Base-by-base conservation (phyloP, 2,888 invertebrate species). In the Prenolepis imparis region DNA sequence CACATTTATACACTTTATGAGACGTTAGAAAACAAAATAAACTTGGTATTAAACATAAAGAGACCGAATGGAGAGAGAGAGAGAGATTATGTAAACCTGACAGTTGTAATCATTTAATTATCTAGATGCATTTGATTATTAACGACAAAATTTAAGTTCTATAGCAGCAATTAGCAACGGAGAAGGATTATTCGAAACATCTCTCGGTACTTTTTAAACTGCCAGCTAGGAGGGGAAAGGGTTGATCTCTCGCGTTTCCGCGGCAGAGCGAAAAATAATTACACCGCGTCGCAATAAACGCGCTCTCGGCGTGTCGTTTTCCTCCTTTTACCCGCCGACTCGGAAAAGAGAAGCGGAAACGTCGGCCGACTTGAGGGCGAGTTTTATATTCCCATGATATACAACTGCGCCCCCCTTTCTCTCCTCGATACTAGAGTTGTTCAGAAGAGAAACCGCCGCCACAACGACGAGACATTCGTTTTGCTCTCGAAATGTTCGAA, bases 401-500 rank as follows among this genome's bases (percentile, higher is more conserved):
- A 21, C 9, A 48, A 15, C 59, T 32, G 44, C 44, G 36, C 5
- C 5, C 5, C 36, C 5, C 36, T 36, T 4, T 5, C 36, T 36
- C 28, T 4, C 36, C 5, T 36, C 36, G 36, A 4, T 44, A 41
- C n/a, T 5, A 18, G 52, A 18, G 52, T 52, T 52, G 5, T 61
- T 61, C 15, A 3, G 24, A 24, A 55, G 63, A 63, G 73, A 74
- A 74, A 63, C 52, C 48, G 57, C 55, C 21, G 24, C 57, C 28
- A 61, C 61, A 24, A 36, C 39, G 44, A 80, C 66, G 24, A 66
- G 21, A 44, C 72, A 48, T 44, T 32, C 39, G 64, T 21, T 44
- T 21, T 21, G 66, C 66, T 64, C 9, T 57, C 21, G 82, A 83
- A 91, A 90, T 86, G 86, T 81, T 82, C 77, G 82, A 84, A 15